These are phyloP conservation scores for Phytoseiulus persimilis DNA, from an alignment of 2,888 invertebrate genomes.

Conservation along the genomic window DNA sequence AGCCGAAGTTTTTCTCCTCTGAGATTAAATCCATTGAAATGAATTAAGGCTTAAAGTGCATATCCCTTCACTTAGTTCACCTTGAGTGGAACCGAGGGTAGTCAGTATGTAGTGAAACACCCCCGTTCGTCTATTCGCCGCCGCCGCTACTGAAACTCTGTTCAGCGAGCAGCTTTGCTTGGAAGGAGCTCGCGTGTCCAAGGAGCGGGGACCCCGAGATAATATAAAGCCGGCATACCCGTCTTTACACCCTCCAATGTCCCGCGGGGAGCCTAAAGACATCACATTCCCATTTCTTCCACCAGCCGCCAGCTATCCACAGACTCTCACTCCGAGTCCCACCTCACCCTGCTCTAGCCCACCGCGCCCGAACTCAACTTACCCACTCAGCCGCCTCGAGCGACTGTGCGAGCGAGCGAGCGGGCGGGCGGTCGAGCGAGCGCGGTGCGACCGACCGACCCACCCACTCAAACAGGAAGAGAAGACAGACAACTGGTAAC, in stretches of 20 bases:
- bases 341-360: too few species aligned
- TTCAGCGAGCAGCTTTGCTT: not conserved
- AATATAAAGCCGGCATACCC: not conserved
- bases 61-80: not conserved
- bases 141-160: not conserved
- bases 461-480: not conserved
- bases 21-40: not conserved
- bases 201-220: not conserved
- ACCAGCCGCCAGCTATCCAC: not conserved
- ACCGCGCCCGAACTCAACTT: not conserved
- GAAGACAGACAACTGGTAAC: not conserved
- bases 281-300: conserved; percentile 5
- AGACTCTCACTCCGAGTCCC: not conserved
- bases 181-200: not conserved
- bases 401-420: not conserved
- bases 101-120: not conserved
- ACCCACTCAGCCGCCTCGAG: not conserved
- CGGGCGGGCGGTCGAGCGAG: too few species aligned
- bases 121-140: not conserved
- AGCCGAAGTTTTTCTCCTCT: not conserved
- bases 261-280: not conserved
- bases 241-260: conserved; percentile 5
- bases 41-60: not conserved
- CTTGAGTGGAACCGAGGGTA: not conserved
- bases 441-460: too few species aligned